These are phyloP conservation scores for Mus spicilegus DNA, from an alignment of 2,113 vertebrate genomes.

Conservation along the genomic window DNA sequence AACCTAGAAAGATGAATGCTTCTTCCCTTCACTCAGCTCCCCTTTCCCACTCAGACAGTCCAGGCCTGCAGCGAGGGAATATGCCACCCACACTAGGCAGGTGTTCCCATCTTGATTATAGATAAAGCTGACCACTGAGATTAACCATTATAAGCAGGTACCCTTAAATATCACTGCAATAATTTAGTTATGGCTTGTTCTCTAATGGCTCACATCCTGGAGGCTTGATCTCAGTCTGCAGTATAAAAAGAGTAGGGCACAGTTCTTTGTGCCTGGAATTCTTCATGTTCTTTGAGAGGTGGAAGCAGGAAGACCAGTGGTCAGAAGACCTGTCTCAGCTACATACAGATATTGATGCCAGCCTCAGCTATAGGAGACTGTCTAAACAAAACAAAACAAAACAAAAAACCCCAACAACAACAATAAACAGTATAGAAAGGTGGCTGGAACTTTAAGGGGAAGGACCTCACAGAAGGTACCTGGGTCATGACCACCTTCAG, in stretches of 20 bases:
- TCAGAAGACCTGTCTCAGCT: background rate
- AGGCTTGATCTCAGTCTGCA: background rate
- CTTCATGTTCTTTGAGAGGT: background rate
- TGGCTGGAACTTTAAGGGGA: background rate
- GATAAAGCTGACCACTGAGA: background rate
- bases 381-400: background rate
- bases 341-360: background rate
- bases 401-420: background rate
- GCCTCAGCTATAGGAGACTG: background rate
- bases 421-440: background rate
- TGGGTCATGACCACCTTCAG: background rate
- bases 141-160: background rate
- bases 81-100: background rate
- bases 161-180: background rate
- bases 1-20: background rate
- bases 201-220: background rate
- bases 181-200: background rate
- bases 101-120: background rate
- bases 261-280: background rate
- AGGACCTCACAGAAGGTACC: background rate
- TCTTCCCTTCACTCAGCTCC: background rate
- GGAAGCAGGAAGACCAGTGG: background rate
- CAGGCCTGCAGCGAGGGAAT: background rate
- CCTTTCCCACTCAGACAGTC: background rate
- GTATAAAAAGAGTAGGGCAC: background rate